Conservation (phyloP, 2,888 invertebrate species). For the Margaritifera margaritifera region DNA sequence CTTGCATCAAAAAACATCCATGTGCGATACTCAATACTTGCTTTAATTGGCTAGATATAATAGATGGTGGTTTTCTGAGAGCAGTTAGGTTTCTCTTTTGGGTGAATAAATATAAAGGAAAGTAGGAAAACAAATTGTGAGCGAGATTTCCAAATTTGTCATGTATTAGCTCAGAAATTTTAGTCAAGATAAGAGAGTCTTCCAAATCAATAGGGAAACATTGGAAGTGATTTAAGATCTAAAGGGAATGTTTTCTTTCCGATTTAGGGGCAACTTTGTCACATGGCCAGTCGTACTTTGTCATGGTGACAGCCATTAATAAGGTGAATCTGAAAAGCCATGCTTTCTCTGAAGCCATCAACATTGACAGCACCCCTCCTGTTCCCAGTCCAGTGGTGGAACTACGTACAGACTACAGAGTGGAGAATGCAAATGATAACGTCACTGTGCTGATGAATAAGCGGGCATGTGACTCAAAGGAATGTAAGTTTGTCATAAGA, state of each 20-base stretch:
- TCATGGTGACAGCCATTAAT: constrained; percentile 41
- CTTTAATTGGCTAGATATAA: too few relatives aligned
- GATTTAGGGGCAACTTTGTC: constrained; percentile 14
- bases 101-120: too few relatives aligned
- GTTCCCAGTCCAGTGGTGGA: constrained; percentile 40
- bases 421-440: constrained; percentile 19
- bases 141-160: too few relatives aligned
- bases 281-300: constrained; percentile 30
- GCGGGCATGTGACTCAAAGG: constrained; percentile 30
- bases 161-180: too few relatives aligned
- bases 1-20: too few relatives aligned
- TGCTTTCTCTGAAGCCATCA: constrained; percentile 33
- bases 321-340: constrained; percentile 29
- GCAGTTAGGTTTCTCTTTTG: too few relatives aligned
- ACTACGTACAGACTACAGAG: constrained; percentile 25
- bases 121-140: too few relatives aligned
- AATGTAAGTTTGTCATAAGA: constrained; percentile 20
- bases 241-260: background rate
- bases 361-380: constrained; percentile 48
- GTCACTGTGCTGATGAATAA: constrained; percentile 29
- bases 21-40: too few relatives aligned
- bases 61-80: too few relatives aligned
- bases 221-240: too few relatives aligned
- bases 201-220: too few relatives aligned
- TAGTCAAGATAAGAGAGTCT: too few relatives aligned